Conservation (phyloP, 2,888 invertebrate genomes). For the Drosophila aldrichi region DNA sequence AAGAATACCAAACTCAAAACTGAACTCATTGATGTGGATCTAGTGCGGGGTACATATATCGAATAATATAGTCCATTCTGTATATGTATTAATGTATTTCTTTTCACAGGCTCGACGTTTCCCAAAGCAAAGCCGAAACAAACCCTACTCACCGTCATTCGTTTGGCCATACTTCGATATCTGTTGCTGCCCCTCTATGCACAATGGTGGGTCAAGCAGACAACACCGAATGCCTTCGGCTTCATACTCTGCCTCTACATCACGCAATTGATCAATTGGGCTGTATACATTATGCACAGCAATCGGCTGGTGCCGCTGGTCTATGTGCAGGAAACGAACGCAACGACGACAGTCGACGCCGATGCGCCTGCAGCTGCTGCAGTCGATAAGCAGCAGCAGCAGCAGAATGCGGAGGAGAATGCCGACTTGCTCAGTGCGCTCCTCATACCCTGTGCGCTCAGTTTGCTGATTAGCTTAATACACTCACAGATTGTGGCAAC, state of each 20-base stretch:
- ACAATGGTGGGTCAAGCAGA: conserved; percentile 96
- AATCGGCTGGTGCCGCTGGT: conserved; percentile 63
- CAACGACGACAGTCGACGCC: conserved; percentile 12
- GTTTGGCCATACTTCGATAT: conserved; percentile 92
- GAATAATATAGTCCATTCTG: neutral
- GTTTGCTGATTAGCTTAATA: conserved; percentile 90
- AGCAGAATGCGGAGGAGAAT: conserved; percentile 81
- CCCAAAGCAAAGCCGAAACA: conserved; percentile 98
- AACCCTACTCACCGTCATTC: conserved; percentile 93
- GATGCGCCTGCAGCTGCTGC: neutral
- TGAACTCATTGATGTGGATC: conserved; percentile 97
- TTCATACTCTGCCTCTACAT: conserved; percentile 92
- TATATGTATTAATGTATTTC: neutral
- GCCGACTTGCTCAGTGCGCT: conserved; percentile 89
- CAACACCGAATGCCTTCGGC: conserved; percentile 90
- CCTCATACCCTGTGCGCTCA: conserved; percentile 90
- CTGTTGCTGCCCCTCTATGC: conserved; percentile 93
- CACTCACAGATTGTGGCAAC: conserved; percentile 93
- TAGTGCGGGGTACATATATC: conserved; percentile 90
- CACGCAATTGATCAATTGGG: conserved; percentile 87
- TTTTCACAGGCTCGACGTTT: conserved; percentile 93
- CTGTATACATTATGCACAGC: conserved; percentile 84
- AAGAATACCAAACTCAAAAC: conserved; percentile 93
- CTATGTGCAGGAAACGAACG: conserved; percentile 44
- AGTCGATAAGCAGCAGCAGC: neutral